phyloP scores from a whole-genome alignment of 2,797 vertebrate genomes.

The Thaleichthys pacificus region DNA sequence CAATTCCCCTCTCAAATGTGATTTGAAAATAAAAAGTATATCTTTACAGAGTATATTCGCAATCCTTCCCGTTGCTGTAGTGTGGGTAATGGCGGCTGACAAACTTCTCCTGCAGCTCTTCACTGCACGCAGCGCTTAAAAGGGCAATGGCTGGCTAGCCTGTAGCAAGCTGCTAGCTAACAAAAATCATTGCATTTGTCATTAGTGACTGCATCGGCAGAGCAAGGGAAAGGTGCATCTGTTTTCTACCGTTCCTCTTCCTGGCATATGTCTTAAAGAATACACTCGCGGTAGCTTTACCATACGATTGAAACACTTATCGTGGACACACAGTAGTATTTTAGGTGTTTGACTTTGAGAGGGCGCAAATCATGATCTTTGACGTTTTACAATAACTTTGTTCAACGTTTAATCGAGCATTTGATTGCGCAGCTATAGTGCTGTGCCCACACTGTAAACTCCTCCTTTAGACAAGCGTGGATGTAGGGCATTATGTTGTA shows the following conservation, averaged over 20 bases:
- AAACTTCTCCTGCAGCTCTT: slow-evolving; percentile 63
- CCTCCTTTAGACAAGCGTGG: slow-evolving; percentile 50
- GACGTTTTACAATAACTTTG: slow-evolving; percentile 49
- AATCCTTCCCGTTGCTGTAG: slow-evolving; percentile 69
- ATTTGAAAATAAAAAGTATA: slow-evolving; percentile 28
- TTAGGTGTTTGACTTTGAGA: slow-evolving; percentile 33
- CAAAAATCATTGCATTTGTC: slow-evolving; percentile 71
- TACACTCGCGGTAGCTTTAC: not conserved
- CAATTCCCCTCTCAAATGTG: slow-evolving; percentile 55
- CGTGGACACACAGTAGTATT: slow-evolving; percentile 11
- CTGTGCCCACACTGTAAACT: slow-evolving; percentile 44
- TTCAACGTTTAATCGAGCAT: slow-evolving; percentile 42
- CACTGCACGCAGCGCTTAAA: slow-evolving; percentile 71
- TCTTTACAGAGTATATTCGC: slow-evolving; percentile 61
- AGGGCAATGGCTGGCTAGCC: slow-evolving; percentile 74
- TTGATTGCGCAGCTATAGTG: slow-evolving; percentile 56
- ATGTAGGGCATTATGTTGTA: slow-evolving; percentile 40
- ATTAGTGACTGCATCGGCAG: slow-evolving; percentile 65
- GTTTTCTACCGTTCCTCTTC: slow-evolving; percentile 30
- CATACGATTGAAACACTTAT: slow-evolving; percentile 4
- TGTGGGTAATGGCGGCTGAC: slow-evolving; percentile 73
- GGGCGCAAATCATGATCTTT: slow-evolving; percentile 42
- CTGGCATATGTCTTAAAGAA: slow-evolving; percentile 30
- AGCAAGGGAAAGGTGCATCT: slow-evolving; percentile 44
- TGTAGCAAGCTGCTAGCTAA: slow-evolving; percentile 71